Percentiles rank a stretch among this genome's conserved stretches.
phyloP scores from a whole-genome alignment of 1,140 invertebrate species.

The Leptinotarsa lineolata region DNA sequence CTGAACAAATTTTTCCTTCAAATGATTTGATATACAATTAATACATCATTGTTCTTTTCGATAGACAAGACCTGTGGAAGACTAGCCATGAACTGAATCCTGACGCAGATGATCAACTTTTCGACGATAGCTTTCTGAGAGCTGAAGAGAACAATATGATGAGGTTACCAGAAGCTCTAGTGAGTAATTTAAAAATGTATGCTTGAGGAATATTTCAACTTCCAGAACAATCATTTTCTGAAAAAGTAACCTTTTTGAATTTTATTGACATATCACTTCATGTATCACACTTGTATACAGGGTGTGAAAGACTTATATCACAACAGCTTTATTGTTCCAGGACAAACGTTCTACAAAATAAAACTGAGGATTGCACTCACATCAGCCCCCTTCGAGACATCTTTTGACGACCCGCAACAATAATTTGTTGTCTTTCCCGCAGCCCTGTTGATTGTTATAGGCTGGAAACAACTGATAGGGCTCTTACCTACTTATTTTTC shows the following conservation, averaged over 20 bases:
- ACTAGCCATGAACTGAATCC: conserved; percentile 17
- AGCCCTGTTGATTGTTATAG: background rate
- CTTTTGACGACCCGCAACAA: too few relatives aligned
- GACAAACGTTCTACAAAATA: background rate
- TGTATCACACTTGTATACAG: too few relatives aligned
- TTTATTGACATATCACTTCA: too few relatives aligned
- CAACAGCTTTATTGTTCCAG: background rate
- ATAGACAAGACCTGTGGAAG: conserved; percentile 21
- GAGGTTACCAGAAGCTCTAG: conserved; percentile 25
- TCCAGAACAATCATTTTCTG: too few relatives aligned
- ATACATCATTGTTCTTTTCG: background rate
- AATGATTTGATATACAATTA: too few relatives aligned
- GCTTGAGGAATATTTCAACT: too few relatives aligned
- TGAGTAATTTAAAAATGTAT: conserved; percentile 11
- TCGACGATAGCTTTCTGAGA: conserved; percentile 24
- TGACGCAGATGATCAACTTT: conserved; percentile 23
- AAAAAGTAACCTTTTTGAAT: too few relatives aligned
- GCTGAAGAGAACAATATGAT: conserved; percentile 15
- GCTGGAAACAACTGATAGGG: background rate
- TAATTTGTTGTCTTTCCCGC: too few relatives aligned
- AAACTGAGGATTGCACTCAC: background rate
- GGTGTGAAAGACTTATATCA: too few relatives aligned
- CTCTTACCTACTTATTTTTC: background rate
- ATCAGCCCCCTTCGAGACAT: background rate
- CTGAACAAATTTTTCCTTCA: too few relatives aligned